Percentiles rank a stretch among this genome's conserved stretches.
phyloP scores from a whole-genome alignment of 2,797 vertebrate species.

The Acanthopagrus latus region DNA sequence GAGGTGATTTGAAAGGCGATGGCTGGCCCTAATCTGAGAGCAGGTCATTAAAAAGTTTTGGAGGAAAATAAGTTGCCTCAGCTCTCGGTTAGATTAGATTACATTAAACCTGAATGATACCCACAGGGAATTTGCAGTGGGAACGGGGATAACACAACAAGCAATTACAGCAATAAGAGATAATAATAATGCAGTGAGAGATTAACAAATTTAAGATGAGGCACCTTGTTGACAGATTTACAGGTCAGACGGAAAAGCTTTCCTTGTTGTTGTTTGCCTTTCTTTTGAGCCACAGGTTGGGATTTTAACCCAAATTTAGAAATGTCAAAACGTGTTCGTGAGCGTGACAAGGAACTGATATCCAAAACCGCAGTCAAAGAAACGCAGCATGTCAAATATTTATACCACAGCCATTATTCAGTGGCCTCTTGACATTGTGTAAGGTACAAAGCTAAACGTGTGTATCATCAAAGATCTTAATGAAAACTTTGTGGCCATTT shows the following conservation, averaged over 20 bases:
- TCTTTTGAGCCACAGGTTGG: not conserved
- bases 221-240: constrained; percentile 9
- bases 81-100: constrained; percentile 38
- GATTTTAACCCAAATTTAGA: constrained; percentile 4
- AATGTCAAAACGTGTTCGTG: too few relatives aligned
- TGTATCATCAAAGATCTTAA: constrained; percentile 44
- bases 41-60: constrained; percentile 57
- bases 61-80: constrained; percentile 20
- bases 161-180: constrained; percentile 16
- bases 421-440: not conserved
- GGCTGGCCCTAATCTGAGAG: constrained; percentile 12
- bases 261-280: not conserved
- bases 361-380: too few relatives aligned
- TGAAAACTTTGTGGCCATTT: constrained; percentile 65
- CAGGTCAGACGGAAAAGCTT: not conserved
- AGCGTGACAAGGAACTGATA: too few relatives aligned
- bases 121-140: constrained; percentile 22
- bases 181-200: constrained; percentile 5
- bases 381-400: not conserved
- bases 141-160: constrained; percentile 8
- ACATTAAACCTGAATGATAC: constrained; percentile 25
- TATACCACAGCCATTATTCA: constrained; percentile 6
- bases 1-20: constrained; percentile 27
- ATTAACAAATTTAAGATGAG: constrained; percentile 3
- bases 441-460: not conserved